A percentile compares a stretch with the other conserved stretches of the same genome.
phyloP scores from a whole-genome alignment of 2,113 vertebrate genomes.

The Campylomormyrus tamandua region DNA sequence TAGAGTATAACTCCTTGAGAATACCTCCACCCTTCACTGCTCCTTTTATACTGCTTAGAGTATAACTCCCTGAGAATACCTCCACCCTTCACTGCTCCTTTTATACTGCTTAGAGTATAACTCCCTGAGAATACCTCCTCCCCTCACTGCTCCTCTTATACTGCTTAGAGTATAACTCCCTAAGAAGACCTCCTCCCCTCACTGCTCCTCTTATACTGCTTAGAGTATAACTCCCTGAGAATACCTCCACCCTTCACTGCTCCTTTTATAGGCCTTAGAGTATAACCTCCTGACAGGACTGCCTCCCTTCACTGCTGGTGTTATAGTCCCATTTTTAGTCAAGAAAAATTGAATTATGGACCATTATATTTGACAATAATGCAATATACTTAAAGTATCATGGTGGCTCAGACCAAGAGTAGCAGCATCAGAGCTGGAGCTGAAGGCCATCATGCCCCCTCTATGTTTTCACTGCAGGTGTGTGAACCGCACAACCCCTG shows the following conservation, averaged over 20 bases:
- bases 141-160: neutral
- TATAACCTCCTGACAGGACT: neutral
- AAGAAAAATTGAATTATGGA: neutral
- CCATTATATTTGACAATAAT: neutral
- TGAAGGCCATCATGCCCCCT: neutral
- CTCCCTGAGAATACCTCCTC: neutral
- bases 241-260: neutral
- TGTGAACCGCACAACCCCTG: slow-evolving; percentile 92
- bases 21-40: neutral
- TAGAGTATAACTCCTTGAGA: neutral
- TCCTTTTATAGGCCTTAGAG: neutral
- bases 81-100: neutral
- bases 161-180: neutral
- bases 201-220: neutral
- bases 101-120: neutral
- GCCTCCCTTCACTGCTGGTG: neutral
- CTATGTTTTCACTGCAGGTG: slow-evolving; percentile 54
- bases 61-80: neutral
- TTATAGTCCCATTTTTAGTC: neutral
- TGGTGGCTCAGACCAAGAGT: neutral
- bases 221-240: neutral
- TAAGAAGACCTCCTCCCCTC: neutral
- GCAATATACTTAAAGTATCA: neutral
- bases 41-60: neutral
- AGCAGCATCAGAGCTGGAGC: neutral